Evolutionary conservation across 2,888 invertebrate genomes (phyloP), one percentile per base, ranked within the genome.

Genomic region (Arrhopalites spinosus): DNA sequence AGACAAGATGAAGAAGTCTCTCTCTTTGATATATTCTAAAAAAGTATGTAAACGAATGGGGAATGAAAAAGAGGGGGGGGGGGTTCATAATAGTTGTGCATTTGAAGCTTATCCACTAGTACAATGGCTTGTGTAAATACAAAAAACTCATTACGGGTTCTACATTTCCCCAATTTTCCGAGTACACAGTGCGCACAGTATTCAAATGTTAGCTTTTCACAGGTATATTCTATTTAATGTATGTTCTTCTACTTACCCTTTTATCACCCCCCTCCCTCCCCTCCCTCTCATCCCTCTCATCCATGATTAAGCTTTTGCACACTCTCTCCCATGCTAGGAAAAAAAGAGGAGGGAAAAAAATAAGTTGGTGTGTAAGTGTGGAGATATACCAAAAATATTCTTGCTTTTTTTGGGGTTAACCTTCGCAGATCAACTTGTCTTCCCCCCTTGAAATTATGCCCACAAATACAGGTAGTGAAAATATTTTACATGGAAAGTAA

Each of bases 81-180:
- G n/a, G n/a, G 43, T 59, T 59, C 71, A 71, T 36, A 59, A 71
- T 71, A 20, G 20, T 30, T 71, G 59, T 36, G 56, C 36, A 36
- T 59, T 59, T 30, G 36, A 30, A 23, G 59, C 50, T 53, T 64
- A 50, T 45, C n/a, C 43, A 30, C 7, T 23, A 50, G 43, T 68
- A 68, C 74, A 74, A 69, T 69, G 59, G 66, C 47, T 47, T 74
- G 68, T 74, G 74, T 74, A 68, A 74, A 74, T 74, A 74, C 74
- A 74, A 74, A 74, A 73, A 74, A 74, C 69, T 74, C 74, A 74
- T 74, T 74, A 74, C 69, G 61, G 68, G 59, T 69, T 64, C 45
- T 56, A 69, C 63, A 74, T 74, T 73, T 73, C 53, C 73, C 66
- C 66, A 73, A 73, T 73, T 73, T 67, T 67, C 59, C 45, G 43